These are phyloP conservation scores for Eciton burchellii DNA, from an alignment of 1,140 invertebrate genomes.

Conservation along the genomic window DNA sequence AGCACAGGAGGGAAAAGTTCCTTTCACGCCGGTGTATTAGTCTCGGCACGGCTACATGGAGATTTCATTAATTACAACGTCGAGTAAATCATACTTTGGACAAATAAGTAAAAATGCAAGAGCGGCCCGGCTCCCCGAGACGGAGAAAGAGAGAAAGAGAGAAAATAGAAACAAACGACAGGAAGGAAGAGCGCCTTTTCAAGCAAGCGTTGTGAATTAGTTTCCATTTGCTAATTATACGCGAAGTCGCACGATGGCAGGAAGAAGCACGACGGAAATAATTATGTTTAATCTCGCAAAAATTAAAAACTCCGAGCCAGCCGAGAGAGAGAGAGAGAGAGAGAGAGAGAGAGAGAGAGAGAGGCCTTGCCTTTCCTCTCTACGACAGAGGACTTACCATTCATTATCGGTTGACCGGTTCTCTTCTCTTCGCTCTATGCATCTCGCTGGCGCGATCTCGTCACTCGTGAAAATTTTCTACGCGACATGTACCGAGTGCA, in stretches of 20 bases:
- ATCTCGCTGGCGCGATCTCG: background rate
- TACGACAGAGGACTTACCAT: background rate
- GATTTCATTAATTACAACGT: constrained; percentile 54
- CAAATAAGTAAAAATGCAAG: constrained; percentile 62
- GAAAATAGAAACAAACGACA: constrained; percentile 60
- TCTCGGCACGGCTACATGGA: constrained; percentile 48
- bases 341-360: too few relatives aligned
- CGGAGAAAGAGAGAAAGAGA: constrained; percentile 40
- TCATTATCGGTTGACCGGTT: background rate
- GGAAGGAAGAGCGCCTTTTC: constrained; percentile 45
- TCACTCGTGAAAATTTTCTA: background rate
- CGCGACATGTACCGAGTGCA: background rate
- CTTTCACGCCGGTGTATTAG: constrained; percentile 40
- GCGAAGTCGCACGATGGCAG: constrained; percentile 2
- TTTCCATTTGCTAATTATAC: constrained; percentile 61
- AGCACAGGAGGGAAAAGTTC: constrained; percentile 15
- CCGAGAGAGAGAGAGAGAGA: too few relatives aligned
- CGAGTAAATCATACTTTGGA: constrained; percentile 58
- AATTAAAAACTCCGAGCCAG: constrained; percentile 45
- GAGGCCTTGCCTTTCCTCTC: background rate
- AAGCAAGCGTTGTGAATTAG: constrained; percentile 58
- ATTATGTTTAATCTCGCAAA: constrained; percentile 57
- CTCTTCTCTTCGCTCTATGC: background rate
- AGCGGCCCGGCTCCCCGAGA: background rate
- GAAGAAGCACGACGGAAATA: constrained; percentile 42